Evolutionary conservation across 2,113 vertebrate species (phyloP).

Genomic region (Sakesphorus luctuosus): DNA sequence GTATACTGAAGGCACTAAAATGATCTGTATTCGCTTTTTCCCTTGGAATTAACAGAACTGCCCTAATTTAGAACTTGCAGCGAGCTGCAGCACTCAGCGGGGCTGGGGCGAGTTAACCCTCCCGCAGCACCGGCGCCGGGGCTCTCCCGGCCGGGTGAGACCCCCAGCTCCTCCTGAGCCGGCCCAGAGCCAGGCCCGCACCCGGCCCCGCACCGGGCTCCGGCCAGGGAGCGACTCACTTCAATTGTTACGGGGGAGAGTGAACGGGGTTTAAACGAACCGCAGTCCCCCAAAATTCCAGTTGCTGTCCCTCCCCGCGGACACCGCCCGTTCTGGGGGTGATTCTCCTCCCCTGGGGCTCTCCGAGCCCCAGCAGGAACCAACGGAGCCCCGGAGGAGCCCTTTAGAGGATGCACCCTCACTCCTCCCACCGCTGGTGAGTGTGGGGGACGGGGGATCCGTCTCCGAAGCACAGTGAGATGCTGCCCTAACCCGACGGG

Average conservation of each 20-base stretch:
- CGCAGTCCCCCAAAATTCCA: fast-evolving
- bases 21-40: fast-evolving
- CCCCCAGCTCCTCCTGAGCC: background rate
- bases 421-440: fast-evolving
- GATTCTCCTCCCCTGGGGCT: fast-evolving
- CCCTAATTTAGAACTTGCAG: fast-evolving
- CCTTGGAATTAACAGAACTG: fast-evolving
- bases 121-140: fast-evolving
- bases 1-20: fast-evolving
- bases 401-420: background rate
- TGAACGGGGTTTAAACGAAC: background rate
- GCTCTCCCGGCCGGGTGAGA: fast-evolving
- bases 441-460: fast-evolving
- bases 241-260: fast-evolving
- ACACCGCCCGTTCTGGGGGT: background rate
- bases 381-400: no score
- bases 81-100: background rate
- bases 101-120: background rate
- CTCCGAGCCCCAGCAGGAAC: background rate
- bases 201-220: background rate
- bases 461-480: background rate
- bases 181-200: background rate
- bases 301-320: background rate
- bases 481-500: background rate
- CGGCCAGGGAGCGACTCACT: fast-evolving